These are phyloP conservation scores for Chaetura pelagica DNA, from an alignment of 2,113 vertebrate species.

Conservation along the genomic window DNA sequence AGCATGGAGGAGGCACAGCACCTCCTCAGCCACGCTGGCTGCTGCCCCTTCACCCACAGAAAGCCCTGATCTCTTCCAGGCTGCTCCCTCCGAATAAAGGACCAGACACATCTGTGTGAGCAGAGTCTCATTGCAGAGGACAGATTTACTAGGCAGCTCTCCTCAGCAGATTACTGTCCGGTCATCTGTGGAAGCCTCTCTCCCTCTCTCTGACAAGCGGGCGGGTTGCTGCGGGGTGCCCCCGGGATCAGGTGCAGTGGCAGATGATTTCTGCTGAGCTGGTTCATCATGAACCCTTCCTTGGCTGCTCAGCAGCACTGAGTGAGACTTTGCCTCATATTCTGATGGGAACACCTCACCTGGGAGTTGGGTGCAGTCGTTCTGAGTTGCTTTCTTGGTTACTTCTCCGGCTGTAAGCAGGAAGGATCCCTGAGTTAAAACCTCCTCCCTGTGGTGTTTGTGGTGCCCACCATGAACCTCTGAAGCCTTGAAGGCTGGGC, in stretches of 20 bases:
- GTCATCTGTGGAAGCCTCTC: slow-evolving; percentile 30
- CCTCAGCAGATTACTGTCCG: background rate
- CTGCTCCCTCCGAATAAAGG: slow-evolving; percentile 5
- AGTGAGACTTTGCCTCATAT: background rate
- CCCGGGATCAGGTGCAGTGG: slow-evolving; percentile 8
- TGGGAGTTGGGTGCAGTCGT: rapidly evolving
- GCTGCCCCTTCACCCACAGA: background rate
- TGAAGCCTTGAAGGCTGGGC: background rate
- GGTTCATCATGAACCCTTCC: background rate
- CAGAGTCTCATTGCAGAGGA: background rate
- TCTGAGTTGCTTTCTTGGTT: background rate
- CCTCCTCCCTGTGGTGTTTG: background rate
- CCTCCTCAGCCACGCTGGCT: background rate
- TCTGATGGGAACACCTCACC: background rate
- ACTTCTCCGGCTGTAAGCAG: background rate
- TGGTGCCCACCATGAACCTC: background rate
- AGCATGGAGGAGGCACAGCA: rapidly evolving
- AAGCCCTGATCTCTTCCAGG: background rate
- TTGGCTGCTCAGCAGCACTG: background rate
- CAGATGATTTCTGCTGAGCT: slow-evolving; percentile 39
- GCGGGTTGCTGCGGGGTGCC: background rate
- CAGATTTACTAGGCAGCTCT: background rate
- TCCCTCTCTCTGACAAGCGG: background rate
- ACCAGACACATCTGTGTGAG: slow-evolving; percentile 13
- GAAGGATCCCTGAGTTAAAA: background rate